A percentile compares a stretch with the other conserved stretches of the same genome.
phyloP scores from a whole-genome alignment of 2,888 invertebrate genomes.

The Drosophila kanekoi region DNA sequence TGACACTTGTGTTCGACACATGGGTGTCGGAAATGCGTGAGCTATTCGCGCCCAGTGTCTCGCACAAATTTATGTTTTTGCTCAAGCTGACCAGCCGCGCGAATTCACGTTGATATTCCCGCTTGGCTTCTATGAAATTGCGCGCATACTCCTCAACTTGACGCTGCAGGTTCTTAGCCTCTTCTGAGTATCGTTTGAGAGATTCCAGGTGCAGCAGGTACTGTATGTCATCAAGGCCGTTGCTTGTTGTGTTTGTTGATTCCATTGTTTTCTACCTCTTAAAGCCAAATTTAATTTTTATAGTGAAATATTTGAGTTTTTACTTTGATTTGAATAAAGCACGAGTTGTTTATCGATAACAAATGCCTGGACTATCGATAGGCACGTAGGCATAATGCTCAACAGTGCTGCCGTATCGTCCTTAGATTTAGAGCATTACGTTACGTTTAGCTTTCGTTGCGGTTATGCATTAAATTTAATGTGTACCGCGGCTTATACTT shows the following conservation, averaged over 20 bases:
- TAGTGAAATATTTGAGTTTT: not conserved
- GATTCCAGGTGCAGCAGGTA: slow-evolving; percentile 78
- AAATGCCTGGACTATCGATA: slow-evolving; percentile 23
- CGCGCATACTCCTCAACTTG: slow-evolving; percentile 77
- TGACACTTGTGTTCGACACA: slow-evolving; percentile 9
- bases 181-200: slow-evolving; percentile 73
- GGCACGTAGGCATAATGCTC: not conserved
- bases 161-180: slow-evolving; percentile 62
- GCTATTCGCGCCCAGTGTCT: slow-evolving; percentile 38
- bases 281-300: not conserved
- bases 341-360: not conserved
- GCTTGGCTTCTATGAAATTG: slow-evolving; percentile 64
- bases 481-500: too few relatives aligned
- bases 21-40: slow-evolving; percentile 28
- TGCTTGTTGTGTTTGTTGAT: not conserved
- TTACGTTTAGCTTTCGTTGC: not conserved
- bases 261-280: slow-evolving; percentile 32
- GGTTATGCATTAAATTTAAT: not conserved
- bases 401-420: not conserved
- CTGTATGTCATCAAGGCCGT: slow-evolving; percentile 68
- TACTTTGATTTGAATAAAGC: slow-evolving; percentile 21
- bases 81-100: slow-evolving; percentile 54
- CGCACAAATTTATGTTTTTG: slow-evolving; percentile 52
- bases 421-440: not conserved
- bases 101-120: slow-evolving; percentile 68